Evolutionary conservation across 2,797 vertebrate species (phyloP).

Genomic region (Hemibagrus guttatus): DNA sequence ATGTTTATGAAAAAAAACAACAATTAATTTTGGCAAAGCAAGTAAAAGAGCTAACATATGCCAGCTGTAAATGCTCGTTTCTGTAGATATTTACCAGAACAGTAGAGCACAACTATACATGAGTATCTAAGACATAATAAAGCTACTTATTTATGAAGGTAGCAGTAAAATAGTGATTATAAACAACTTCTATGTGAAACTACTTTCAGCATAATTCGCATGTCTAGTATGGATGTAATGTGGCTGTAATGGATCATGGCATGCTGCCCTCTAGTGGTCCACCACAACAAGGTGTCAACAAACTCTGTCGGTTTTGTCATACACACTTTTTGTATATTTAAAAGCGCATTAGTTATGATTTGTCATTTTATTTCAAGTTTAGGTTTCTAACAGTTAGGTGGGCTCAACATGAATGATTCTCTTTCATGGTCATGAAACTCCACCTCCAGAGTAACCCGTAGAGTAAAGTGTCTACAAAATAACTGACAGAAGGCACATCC

Average conservation of each 20-base stretch:
- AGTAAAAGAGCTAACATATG: slow-evolving; percentile 20
- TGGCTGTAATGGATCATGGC: slow-evolving; percentile 60
- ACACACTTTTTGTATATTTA: background rate
- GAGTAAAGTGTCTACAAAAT: background rate
- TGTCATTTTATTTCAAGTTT: background rate
- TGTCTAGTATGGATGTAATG: slow-evolving; percentile 8
- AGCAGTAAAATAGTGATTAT: background rate
- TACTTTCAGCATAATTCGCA: background rate
- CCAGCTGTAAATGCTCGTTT: slow-evolving; percentile 9
- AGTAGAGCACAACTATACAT: background rate
- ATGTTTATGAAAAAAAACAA: slow-evolving; percentile 56
- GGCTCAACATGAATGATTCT: background rate
- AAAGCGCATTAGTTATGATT: background rate
- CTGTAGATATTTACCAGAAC: background rate
- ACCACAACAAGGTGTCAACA: background rate
- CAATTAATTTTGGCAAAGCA: slow-evolving; percentile 49
- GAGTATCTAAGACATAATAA: background rate
- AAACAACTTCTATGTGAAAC: background rate
- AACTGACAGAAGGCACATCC: no score
- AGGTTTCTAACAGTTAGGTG: background rate
- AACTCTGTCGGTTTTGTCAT: background rate
- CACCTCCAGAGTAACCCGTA: background rate
- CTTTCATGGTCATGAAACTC: background rate
- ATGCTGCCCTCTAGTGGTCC: slow-evolving; percentile 74
- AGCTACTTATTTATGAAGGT: background rate